Evolutionary conservation across 2,797 vertebrate genomes (phyloP).

Genomic region (Halcyon badia): DNA sequence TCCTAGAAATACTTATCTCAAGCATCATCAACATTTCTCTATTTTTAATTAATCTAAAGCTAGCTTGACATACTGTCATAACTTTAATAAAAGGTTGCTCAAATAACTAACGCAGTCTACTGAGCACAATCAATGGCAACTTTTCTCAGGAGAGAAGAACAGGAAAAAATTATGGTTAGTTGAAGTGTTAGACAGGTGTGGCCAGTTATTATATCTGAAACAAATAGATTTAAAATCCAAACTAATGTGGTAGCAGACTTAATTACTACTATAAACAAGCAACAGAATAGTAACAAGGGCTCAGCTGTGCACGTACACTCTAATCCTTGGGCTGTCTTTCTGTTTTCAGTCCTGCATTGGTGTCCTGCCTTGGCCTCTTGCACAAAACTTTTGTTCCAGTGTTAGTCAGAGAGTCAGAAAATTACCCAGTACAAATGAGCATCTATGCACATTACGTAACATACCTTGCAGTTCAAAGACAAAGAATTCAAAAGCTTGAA

Average conservation of each 20-base stretch:
- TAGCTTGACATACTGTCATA: not conserved
- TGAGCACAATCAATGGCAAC: not conserved
- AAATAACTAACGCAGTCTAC: not conserved
- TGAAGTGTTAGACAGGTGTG: not conserved
- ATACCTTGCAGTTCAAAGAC: not conserved
- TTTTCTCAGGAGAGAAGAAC: not conserved
- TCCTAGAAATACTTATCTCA: not conserved
- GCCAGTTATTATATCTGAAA: not conserved
- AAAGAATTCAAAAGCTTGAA: not conserved
- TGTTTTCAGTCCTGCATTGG: not conserved
- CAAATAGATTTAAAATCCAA: not conserved
- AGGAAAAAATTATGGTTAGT: not conserved
- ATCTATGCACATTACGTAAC: rapidly evolving
- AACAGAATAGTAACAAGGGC: not conserved
- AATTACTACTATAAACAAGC: not conserved
- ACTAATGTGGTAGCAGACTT: not conserved
- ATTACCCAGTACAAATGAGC: not conserved
- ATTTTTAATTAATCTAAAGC: not conserved
- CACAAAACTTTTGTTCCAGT: not conserved
- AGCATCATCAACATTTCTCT: not conserved
- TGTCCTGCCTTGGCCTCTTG: not conserved
- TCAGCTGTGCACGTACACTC: rapidly evolving
- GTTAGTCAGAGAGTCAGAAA: not conserved
- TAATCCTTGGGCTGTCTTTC: not conserved
- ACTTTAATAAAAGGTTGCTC: not conserved